Conservation (phyloP, 2,797 vertebrate species). For the Chaunax sp. region DNA sequence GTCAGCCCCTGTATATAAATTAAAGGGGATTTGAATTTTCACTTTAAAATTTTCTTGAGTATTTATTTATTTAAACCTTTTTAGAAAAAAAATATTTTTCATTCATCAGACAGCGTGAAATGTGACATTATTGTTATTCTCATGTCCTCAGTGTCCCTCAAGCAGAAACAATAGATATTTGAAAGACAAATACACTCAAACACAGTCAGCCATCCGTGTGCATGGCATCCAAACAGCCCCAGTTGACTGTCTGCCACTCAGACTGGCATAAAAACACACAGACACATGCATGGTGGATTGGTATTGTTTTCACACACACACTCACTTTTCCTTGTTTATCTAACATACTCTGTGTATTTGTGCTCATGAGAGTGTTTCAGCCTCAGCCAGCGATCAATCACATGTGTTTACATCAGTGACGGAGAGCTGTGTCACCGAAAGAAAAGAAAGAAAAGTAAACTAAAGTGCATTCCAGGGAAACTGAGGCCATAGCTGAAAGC, state of each 20-base stretch:
- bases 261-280: conserved; percentile 54
- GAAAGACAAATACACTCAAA: conserved; percentile 34
- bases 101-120: background rate
- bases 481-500: conserved; percentile 10
- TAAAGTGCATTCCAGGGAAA: conserved; percentile 25
- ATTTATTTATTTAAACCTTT: background rate
- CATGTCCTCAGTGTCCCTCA: conserved; percentile 48
- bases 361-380: conserved; percentile 38
- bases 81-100: too few species aligned
- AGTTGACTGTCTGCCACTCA: conserved; percentile 62
- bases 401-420: conserved; percentile 60
- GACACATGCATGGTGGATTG: conserved; percentile 28
- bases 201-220: conserved; percentile 50
- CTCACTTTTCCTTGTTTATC: conserved; percentile 64
- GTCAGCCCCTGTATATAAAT: conserved; percentile 8
- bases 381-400: conserved; percentile 58
- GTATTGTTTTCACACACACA: conserved; percentile 49
- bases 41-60: background rate
- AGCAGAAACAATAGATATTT: conserved; percentile 38
- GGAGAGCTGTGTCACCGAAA: conserved; percentile 23
- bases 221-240: conserved; percentile 53
- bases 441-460: conserved; percentile 34
- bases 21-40: conserved; percentile 2
- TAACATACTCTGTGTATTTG: conserved; percentile 73
- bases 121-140: conserved; percentile 25